Base-by-base conservation (phyloP, 2,113 vertebrate species). In the Garra rufa region DNA sequence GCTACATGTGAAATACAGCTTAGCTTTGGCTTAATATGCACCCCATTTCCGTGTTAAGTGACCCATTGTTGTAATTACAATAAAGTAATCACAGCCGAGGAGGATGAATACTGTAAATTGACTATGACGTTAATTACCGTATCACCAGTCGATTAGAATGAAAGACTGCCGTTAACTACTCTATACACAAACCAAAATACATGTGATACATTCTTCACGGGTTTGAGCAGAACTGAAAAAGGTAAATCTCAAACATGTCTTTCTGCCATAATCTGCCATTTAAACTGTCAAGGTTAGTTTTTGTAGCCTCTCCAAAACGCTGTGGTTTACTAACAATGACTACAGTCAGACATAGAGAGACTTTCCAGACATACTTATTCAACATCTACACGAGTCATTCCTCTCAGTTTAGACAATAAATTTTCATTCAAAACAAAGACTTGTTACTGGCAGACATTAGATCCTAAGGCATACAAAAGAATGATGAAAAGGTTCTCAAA, bases 331-430 rank as follows among this genome's bases (percentile, higher is more conserved):
- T 30, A 88, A 91, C 88, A 89, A 89, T 89, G 85, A 88, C 63
- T 87, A 55, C 75, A 87, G 88, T 92, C 91, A 92, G 79, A 55
- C 52, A 55, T 55, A 55, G 7, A 55, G 19, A 55, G 1, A 78
- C 88, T 88, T 91, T 90, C 88, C 91, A 91, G 88, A 87, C 83
- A 30, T 34, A 67, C 83, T 87, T 79, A 21, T 90, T 89, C 85
- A 61, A 85, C 87, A 77, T 89, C 85, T 85, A 38, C 14, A 76
- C 76, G 88, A 79, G 65, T 86, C 87, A 85, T 83, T 86, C 90
- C 67, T 91, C 90, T 82, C 24, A 30, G 89, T 91, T 93, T 83
- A 91, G 89, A 91, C 90, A 90, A 88, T 0, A 78, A 82, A 83
- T 87, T 90, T 55, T 55, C 28, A 67, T 38, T 70, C 73, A 83